Base-by-base conservation (phyloP, 2,113 vertebrate genomes). In the Siniperca chuatsi region DNA sequence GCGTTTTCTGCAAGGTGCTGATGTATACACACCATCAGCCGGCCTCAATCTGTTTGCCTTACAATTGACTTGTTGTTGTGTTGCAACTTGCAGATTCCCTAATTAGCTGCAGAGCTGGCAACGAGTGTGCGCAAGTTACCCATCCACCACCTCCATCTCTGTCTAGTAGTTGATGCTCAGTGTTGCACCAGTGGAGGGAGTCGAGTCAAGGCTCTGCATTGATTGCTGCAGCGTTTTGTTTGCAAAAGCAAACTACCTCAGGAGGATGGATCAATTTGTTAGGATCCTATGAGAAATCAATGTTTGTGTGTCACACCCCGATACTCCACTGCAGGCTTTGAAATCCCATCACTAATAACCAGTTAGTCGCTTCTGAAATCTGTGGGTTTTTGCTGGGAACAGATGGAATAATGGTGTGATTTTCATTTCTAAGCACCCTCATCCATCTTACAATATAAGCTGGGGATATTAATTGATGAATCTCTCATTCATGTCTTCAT, bases 251-350 rank as follows among this genome's bases (percentile, higher is more conserved):
- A 72, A 78, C 35, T 42, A 76, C 61, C 80, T 86, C 58, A 52
- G 83, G 67, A 87, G 80, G 78, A 74, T 18, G 65, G 71, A 90
- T 93, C 92, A 84, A 86, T 94, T 73, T 87, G 83, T 87, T 89
- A 79, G 82, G 90, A 92, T 90, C 88, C 88, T 86, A 80, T 60
- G 91, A 92, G 89, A 92, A 91, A 93, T 92, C 90, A 79, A 75
- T 81, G 84, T 72, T 67, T 70, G 81, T 86, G 77, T 82, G 85
- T 90, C 90, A 89, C 89, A 85, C 81, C 55, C 85, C 9, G 37
- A 84, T 61, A 86, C 84, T 58, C 65, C 23, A 15, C 83, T 54
- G 74, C 83, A 84, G 65, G 67, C 86, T 91, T 52, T 67, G 72
- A 88, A 89, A 90, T 81, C 82, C 52, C 78, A 62, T 75, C 67